Evolutionary conservation across 2,888 invertebrate genomes (phyloP).

Genomic region (Cerceris ruficornis): DNA sequence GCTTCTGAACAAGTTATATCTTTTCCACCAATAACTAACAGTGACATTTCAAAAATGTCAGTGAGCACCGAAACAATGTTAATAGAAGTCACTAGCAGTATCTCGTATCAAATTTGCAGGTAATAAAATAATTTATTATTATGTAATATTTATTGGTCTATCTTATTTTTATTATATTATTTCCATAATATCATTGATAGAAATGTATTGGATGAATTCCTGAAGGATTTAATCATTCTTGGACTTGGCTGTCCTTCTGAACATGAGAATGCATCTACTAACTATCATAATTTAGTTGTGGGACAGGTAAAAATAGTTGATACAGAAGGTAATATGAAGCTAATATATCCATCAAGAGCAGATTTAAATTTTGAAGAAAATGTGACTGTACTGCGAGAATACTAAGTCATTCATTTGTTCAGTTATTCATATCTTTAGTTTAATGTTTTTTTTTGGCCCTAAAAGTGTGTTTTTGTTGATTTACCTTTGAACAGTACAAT

Average conservation of each 20-base stretch:
- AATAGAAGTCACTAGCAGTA: conserved; percentile 89
- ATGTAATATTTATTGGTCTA: conserved; percentile 6
- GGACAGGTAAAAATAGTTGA: conserved; percentile 89
- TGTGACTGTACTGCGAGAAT: conserved; percentile 69
- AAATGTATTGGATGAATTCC: conserved; percentile 86
- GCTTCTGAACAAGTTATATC: conserved; percentile 87
- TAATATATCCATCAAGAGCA: conserved; percentile 90
- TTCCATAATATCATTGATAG: conserved; percentile 64
- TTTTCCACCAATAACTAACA: conserved; percentile 94
- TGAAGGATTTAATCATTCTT: conserved; percentile 85
- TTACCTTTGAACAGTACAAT: conserved; percentile 17
- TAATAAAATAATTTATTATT: conserved; percentile 61
- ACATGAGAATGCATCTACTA: conserved; percentile 70
- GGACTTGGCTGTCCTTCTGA: conserved; percentile 82
- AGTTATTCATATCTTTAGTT: conserved; percentile 1
- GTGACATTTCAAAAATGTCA: conserved; percentile 91
- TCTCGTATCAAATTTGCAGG: conserved; percentile 86
- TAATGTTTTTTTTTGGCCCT: background rate
- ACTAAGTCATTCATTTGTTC: conserved; percentile 36
- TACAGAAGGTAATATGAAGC: conserved; percentile 86
- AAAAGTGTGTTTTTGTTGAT: background rate
- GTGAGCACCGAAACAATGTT: conserved; percentile 86
- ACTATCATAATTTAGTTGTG: conserved; percentile 81
- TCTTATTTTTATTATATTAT: background rate
- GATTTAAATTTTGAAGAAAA: conserved; percentile 86